Base-by-base conservation (phyloP, 2,113 vertebrate genomes). In the Trichechus manatus region DNA sequence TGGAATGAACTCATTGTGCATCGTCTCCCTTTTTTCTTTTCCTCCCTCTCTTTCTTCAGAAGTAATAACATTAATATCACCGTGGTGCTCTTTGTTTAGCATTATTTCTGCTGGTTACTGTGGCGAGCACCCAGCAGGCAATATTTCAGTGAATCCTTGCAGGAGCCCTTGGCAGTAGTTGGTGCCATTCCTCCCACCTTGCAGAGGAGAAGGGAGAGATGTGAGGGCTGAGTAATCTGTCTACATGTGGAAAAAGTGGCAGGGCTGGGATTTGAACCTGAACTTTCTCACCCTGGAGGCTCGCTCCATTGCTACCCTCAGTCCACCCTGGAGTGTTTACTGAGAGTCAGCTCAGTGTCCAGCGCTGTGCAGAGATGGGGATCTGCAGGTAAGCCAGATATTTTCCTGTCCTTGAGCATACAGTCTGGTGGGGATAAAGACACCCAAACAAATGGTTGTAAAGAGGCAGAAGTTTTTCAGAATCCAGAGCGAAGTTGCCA, bases 311-410 rank as follows among this genome's bases (percentile, higher is more conserved):
- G 0, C 9, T 44, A 0, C 19, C n/a, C 83, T 39, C 29, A 0
- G 27, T 31, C 84, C 13, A 0, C 27, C 29, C 3, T 22, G 2
- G 9, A 0, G 3, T 15, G 17, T 81, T 63, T 8, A 1, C 50
- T 56, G 78, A n/a, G 74, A 36, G 2, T 47, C 36, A 53, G 1
- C 74, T 53, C 10, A 2, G 25, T 29, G 20, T 29, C 25, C 1
- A 0, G 31, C 2, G 15, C 39, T 0, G 39, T 29, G 23, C 59
- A 19, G 61, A 31, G 23, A 15, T 15, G 7, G 1, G 36, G 23
- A 17, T 4, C 70, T 36, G 19, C 5, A 17, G 7, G 25, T 9
- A 70, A 82, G 53, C 13, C 2, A 2, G 31, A 6, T 2, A 0
- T 42, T 11, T 25, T 13, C 61, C 82, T 59, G 79, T 27, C 59